A percentile compares a stretch with the other conserved stretches of the same genome.
phyloP scores from a whole-genome alignment of 2,888 invertebrate species.

The Drosophila atripex region DNA sequence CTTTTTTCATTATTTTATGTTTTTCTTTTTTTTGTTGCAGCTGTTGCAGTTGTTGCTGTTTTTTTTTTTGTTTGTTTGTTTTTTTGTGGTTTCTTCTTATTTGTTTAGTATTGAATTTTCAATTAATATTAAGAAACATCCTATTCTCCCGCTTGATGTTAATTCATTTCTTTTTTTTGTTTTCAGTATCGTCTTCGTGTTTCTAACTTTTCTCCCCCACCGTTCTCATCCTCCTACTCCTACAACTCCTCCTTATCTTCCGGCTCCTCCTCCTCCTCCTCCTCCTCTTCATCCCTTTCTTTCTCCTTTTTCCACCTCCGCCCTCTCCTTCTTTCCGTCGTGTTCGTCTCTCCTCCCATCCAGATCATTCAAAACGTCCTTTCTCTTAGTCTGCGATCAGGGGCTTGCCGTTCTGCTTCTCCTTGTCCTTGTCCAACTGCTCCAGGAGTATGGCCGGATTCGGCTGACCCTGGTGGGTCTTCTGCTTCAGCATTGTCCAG shows the following conservation, averaged over 20 bases:
- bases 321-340: background rate
- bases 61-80: constrained; percentile 2
- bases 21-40: constrained; percentile 13
- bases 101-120: constrained; percentile 70
- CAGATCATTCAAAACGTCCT: background rate
- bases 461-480: constrained; percentile 84
- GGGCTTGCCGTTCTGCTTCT: constrained; percentile 82
- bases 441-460: constrained; percentile 81
- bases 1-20: constrained; percentile 33
- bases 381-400: constrained; percentile 79
- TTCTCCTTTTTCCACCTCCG: too few species aligned
- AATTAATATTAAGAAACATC: constrained; percentile 74
- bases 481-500: constrained; percentile 99
- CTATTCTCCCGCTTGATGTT: constrained; percentile 38
- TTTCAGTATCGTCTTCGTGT: background rate
- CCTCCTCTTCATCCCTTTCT: too few species aligned
- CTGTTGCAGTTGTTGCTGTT: constrained; percentile 26
- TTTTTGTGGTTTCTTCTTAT: constrained; percentile 37
- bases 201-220: background rate
- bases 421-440: constrained; percentile 82
- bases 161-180: background rate
- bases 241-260: background rate
- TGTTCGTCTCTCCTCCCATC: background rate
- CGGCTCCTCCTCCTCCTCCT: background rate
- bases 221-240: background rate